Evolutionary conservation across 2,113 vertebrate species (phyloP).

Genomic region (Triplophysa dalaica): DNA sequence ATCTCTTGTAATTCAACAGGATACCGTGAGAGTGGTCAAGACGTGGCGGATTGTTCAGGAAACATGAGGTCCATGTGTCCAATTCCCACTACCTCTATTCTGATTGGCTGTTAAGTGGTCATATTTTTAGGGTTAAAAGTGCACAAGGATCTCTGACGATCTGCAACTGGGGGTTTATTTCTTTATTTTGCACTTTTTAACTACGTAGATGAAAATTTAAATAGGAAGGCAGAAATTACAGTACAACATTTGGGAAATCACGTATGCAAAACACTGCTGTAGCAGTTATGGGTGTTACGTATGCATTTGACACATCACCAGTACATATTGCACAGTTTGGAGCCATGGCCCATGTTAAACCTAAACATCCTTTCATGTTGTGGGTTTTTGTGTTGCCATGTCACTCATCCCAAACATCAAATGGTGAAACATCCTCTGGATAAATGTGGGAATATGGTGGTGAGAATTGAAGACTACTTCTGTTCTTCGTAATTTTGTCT

Average conservation of each 20-base stretch:
- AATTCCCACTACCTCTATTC: constrained; percentile 44
- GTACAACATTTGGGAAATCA: not conserved
- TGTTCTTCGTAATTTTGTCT: not conserved
- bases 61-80: constrained; percentile 42
- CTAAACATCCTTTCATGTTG: not conserved
- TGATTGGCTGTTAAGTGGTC: constrained; percentile 11
- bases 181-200: not conserved
- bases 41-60: constrained; percentile 14
- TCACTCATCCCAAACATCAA: not conserved
- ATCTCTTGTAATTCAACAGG: not conserved
- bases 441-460: not conserved
- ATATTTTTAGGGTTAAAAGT: constrained; percentile 12
- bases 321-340: not conserved
- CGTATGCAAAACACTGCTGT: not conserved
- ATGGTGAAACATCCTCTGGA: not conserved
- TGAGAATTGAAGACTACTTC: not conserved
- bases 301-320: not conserved
- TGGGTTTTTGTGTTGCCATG: not conserved
- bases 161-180: not conserved
- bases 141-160: not conserved
- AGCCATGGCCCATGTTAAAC: not conserved
- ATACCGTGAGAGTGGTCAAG: constrained; percentile 24
- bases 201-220: not conserved
- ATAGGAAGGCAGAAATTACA: not conserved
- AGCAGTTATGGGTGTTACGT: not conserved